Conservation (phyloP, 1,140 invertebrate genomes). For the Cydia splendana region DNA sequence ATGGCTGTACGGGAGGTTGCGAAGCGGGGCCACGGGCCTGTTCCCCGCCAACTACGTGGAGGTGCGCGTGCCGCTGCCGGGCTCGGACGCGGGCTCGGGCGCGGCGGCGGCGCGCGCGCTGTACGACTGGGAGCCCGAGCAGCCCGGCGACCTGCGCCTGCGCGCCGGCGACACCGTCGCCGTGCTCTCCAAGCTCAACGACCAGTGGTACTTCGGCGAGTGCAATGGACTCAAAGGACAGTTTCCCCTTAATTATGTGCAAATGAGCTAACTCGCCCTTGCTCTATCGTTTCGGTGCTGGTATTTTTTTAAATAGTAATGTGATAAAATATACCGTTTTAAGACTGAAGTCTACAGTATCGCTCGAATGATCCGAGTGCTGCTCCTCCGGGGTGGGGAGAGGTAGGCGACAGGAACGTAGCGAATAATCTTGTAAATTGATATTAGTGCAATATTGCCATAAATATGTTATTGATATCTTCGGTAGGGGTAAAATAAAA, state of each 20-base stretch:
- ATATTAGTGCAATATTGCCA: conserved; percentile 31
- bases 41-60: conserved; percentile 91
- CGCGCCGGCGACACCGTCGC: conserved; percentile 84
- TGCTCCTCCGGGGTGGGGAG: background rate
- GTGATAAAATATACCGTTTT: conserved; percentile 16
- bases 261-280: conserved; percentile 63
- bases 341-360: conserved; percentile 28
- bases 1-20: conserved; percentile 87
- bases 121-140: conserved; percentile 77
- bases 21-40: conserved; percentile 84
- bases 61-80: conserved; percentile 85
- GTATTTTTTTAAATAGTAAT: conserved; percentile 11
- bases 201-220: conserved; percentile 91
- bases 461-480: conserved; percentile 20
- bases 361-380: background rate
- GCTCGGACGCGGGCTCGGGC: conserved; percentile 42
- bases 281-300: conserved; percentile 1
- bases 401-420: conserved; percentile 16
- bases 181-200: conserved; percentile 85
- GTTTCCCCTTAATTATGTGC: conserved; percentile 91
- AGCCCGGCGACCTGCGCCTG: conserved; percentile 73
- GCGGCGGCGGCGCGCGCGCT: conserved; percentile 60
- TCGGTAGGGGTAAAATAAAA: conserved; percentile 12
- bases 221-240: conserved; percentile 85
- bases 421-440: conserved; percentile 1